phyloP scores from a whole-genome alignment of 2,113 vertebrate species.

The Tringa solitaria region DNA sequence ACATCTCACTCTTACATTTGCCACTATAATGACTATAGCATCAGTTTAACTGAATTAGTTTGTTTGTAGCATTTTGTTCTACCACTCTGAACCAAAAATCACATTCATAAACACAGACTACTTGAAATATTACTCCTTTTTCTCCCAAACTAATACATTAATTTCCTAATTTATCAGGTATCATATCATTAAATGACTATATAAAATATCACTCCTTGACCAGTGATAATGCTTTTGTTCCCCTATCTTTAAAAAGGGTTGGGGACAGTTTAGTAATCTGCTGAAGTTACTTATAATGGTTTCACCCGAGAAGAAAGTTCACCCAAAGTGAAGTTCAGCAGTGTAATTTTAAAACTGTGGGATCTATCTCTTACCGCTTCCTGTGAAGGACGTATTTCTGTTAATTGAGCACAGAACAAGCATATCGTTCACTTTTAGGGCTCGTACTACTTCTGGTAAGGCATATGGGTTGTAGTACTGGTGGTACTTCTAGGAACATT shows the following conservation, averaged over 20 bases:
- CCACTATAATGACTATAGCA: neutral
- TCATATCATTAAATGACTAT: neutral
- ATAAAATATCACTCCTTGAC: neutral
- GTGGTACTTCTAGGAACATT: neutral
- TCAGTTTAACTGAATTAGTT: neutral
- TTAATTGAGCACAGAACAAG: neutral
- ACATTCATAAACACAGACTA: neutral
- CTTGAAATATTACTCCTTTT: neutral
- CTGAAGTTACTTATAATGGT: neutral
- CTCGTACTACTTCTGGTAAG: neutral
- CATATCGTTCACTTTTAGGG: neutral
- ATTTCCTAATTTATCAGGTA: neutral
- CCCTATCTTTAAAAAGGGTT: neutral
- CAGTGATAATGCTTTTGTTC: neutral
- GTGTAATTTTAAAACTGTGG: neutral
- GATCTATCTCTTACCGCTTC: neutral
- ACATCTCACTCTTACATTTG: neutral
- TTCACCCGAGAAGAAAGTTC: neutral
- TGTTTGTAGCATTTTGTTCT: neutral
- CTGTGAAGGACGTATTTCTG: neutral
- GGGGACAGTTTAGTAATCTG: neutral
- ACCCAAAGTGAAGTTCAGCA: neutral
- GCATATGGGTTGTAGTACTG: fast-evolving
- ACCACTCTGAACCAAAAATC: neutral
- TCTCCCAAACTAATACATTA: neutral